Base-by-base conservation (phyloP, 2,888 invertebrate species). In the Pachydiplax longipennis region DNA sequence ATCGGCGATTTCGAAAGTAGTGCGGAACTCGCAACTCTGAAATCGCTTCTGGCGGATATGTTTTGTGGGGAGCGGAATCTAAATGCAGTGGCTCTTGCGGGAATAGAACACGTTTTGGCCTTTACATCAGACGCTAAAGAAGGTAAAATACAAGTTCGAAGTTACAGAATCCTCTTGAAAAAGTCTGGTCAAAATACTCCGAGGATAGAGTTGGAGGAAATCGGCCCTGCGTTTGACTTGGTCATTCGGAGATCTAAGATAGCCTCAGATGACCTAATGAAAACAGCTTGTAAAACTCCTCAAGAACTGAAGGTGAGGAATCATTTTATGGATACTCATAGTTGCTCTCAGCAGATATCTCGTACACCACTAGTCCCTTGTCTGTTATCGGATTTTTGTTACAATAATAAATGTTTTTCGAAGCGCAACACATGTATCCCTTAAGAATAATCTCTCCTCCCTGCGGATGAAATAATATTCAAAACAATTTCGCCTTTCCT, bases 191-290 rank as follows among this genome's bases (percentile, higher is more conserved):
- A 96, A 92, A 96, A 96, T 92, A 97, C 96, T 90, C 99, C 99
- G 0, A 96, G 98, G 92, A 96, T 99, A 92, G 99, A 99, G 94
- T 94, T 99, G 90, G 96, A 97, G 94, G 98, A 98, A 95, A 98
- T 99, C 93, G 99, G 99, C 37, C 99, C 99, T 35, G 96, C 97
- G 37, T 95, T 98, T 92, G 98, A 99, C 94, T 97, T 99, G 92
- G 95, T 96, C 91, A 94, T 99, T 22, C 95, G 99, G 92, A 96
- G 99, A 92, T 97, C 96, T 0, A 98, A 97, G 94, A 95, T 99
- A 90, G 99, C 99, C 0, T 97, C 98, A 0, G 97, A 97, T 92
- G 98, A 98, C 94, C 95, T 99, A 22, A 97, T 96, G 94, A 98
- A 97, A 93, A 95, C 96, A 93, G 96, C 98, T 0, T 97, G 97